Evolutionary conservation across 2,888 invertebrate genomes (phyloP), one percentile per base, ranked within the genome.

Genomic region (Xestia rhomboidea): DNA sequence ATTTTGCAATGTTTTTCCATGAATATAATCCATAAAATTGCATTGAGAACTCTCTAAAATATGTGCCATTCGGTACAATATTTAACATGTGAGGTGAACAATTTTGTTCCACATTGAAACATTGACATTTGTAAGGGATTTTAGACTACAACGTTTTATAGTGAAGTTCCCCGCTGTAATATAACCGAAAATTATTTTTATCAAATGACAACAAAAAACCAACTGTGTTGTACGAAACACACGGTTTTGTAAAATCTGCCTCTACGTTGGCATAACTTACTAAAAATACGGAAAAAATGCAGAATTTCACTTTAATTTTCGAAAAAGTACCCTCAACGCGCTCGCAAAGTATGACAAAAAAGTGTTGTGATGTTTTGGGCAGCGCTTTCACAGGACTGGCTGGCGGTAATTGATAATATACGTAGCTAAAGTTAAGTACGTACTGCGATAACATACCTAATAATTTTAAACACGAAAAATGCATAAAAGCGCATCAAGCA

Each of bases 1-100:
- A 66, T 44, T 68, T 80, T n/a, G 24, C 60, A 51, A 38, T 74
- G 51, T 62, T 51, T 77, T 81, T 62, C 41, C 81, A 79, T 79
- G 79, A 74, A 79, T 75, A 41, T 44, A 62, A 81, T 75, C 34
- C 62, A 76, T 81, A 81, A 79, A 60, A 81, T 44, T 60, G 60
- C 51, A 75, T 51, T 57, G 21, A 38, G 1, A 80, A 49, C 63
- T 51, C 41, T 0, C 7, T 44, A 57, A 73, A 66, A 66, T 66
- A 64, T 64, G 24, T 57, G 34, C 27, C 27, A 64, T 41, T 57
- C 34, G 18, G 11, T 64, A 18, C 41, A 81, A 57, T 73, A 74
- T 57, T 75, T 73, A 44, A 27, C 18, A 62, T 62, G 51, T 69
- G 27, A 18, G 5, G 44, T 38, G n/a, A 24, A 34, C 24, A 54